Base-by-base conservation (phyloP, 2,797 vertebrate genomes). In the Phataginus tricuspis region DNA sequence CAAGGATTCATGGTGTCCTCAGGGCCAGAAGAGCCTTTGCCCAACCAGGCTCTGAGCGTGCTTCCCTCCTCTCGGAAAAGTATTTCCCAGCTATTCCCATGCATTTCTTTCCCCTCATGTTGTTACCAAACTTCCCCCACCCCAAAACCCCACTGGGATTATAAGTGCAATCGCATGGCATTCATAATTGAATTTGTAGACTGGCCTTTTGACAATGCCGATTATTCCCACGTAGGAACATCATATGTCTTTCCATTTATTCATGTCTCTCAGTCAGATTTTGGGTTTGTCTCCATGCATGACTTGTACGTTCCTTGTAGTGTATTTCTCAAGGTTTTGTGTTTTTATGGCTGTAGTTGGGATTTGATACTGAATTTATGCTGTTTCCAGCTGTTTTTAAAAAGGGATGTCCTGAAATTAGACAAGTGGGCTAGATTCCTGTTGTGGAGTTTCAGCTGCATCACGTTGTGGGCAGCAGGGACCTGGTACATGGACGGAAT, bases 271-370 rank as follows among this genome's bases (percentile, higher is more conserved):
- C 64, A 19, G 13, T 74, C 21, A 51, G 69, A 66, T 75, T 71
- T 86, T 59, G 71, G 49, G 29, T 64, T 87, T 86, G 69, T 79
- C 37, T 79, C 49, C n/a, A 25, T 64, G 11, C 0, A 78, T 29
- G 61, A 63, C 12, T 69, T 39, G 3, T 15, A 21, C 3, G 2
- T 83, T 91, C 74, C 83, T 86, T 89, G 31, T 37, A 86, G 42
- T 34, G 23, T 74, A 64, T 90, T 66, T 61, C 59, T 95, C 63
- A 93, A 95, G 19, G 49, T 80, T 94, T 90, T 83, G 4, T 79
- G 45, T 80, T 34, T 10, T 29, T 63, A 21, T 68, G 37, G 66
- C 34, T 7, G 4, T 69, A 9, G 19, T 5, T 93, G 53, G 42
- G 78, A 64, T 21, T 79, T 89, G 31, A 53, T 66, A n/a, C 68